Conservation (phyloP, 2,113 vertebrate genomes). For the Nothoprocta pentlandii region DNA sequence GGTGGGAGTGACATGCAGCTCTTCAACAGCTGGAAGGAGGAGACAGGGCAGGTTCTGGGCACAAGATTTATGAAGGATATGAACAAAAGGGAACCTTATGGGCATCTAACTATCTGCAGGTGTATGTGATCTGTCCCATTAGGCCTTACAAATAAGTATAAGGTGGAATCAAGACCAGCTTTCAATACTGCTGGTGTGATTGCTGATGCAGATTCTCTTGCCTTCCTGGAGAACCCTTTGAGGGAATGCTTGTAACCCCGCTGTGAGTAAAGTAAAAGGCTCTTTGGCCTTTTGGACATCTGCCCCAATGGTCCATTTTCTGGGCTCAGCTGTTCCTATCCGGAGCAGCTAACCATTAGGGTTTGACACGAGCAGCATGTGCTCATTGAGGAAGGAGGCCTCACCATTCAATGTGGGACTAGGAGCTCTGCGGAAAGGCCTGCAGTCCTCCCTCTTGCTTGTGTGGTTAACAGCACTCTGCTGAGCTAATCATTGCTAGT, state of each 20-base stretch:
- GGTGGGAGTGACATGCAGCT: neutral
- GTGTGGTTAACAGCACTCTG: neutral
- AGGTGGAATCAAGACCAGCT: neutral
- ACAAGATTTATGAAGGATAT: neutral
- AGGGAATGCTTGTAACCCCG: neutral
- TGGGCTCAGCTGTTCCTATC: neutral
- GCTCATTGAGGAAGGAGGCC: neutral
- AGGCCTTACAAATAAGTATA: neutral
- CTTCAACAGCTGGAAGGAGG: neutral
- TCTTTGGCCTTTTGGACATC: neutral
- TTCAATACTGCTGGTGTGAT: neutral
- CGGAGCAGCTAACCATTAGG: neutral
- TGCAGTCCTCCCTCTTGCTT: neutral
- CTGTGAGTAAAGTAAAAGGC: neutral
- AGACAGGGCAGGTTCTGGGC: neutral
- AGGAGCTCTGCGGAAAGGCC: neutral
- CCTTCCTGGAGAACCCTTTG: neutral
- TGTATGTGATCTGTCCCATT: neutral
- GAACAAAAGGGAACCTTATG: rapidly evolving
- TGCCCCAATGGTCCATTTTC: neutral
- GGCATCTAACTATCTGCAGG: neutral
- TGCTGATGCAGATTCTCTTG: neutral
- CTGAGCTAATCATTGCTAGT: neutral
- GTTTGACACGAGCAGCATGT: rapidly evolving
- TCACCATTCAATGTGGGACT: rapidly evolving